Conservation (phyloP, 2,797 vertebrate genomes). For the Oreochromis grahami region DNA sequence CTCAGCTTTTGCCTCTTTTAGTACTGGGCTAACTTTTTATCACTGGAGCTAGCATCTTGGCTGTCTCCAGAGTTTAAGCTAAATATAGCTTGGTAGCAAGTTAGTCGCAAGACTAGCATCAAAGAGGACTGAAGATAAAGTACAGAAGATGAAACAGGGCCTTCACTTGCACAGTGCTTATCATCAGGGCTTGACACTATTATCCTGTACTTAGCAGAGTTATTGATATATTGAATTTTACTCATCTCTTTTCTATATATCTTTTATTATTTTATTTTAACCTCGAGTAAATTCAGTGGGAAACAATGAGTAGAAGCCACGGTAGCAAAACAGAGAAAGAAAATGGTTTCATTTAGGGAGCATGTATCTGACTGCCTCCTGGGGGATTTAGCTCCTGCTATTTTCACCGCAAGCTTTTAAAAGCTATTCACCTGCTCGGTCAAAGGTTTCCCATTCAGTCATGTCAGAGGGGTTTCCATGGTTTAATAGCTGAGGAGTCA, state of each 20-base stretch:
- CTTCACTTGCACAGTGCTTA: not conserved
- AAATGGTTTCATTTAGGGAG: constrained; percentile 53
- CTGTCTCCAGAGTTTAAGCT: not conserved
- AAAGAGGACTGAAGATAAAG: not conserved
- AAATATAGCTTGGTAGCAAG: not conserved
- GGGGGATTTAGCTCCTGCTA: constrained; percentile 25
- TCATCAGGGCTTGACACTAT: not conserved
- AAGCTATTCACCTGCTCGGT: constrained; percentile 5
- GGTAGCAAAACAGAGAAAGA: constrained; percentile 4
- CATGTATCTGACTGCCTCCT: constrained; percentile 25
- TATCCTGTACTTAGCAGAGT: not conserved
- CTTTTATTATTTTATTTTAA: not conserved
- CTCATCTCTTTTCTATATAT: not conserved
- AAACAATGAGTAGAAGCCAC: not conserved
- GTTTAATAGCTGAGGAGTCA: constrained; percentile 51
- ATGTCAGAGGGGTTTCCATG: constrained; percentile 39
- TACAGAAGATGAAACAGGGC: not conserved
- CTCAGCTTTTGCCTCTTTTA: not conserved
- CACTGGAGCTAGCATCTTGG: not conserved
- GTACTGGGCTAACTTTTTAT: not conserved
- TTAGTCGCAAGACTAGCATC: not conserved
- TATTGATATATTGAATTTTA: not conserved
- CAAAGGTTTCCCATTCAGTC: constrained; percentile 48
- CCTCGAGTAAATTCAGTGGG: not conserved
- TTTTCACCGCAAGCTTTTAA: constrained; percentile 33